These are phyloP conservation scores for Drosophila pseudotalamancana DNA, from an alignment of 2,888 invertebrate species.

Conservation along the genomic window DNA sequence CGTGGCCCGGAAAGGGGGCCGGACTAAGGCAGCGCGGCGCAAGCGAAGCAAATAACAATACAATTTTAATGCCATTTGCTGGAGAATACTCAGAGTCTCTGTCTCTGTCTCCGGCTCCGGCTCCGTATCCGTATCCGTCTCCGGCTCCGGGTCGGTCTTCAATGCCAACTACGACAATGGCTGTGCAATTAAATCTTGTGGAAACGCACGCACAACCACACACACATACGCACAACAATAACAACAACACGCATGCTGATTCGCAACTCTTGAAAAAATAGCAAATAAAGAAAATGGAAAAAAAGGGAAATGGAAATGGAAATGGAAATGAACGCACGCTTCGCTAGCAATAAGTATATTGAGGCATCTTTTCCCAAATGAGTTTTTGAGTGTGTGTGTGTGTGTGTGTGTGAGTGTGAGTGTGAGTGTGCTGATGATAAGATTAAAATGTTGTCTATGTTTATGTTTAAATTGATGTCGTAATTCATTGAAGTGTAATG, in stretches of 20 bases:
- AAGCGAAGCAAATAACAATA: conserved; percentile 62
- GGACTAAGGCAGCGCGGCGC: conserved; percentile 25
- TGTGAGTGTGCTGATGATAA: conserved; percentile 1
- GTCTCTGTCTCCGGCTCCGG: conserved; percentile 14
- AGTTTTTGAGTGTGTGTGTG: neutral
- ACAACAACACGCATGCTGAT: conserved; percentile 17
- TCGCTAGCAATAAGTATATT: conserved; percentile 28
- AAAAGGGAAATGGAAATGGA: conserved; percentile 9
- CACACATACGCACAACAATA: conserved; percentile 6
- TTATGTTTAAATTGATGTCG: too few relatives aligned
- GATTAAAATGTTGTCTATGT: conserved; percentile 1
- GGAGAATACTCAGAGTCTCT: conserved; percentile 12
- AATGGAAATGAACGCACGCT: conserved; percentile 38
- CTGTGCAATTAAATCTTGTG: conserved; percentile 66
- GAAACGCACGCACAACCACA: conserved; percentile 42
- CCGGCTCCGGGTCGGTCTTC: conserved; percentile 12
- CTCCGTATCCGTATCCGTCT: conserved; percentile 1
- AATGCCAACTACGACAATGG: conserved; percentile 13
- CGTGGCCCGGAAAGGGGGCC: neutral
- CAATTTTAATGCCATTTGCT: conserved; percentile 69
- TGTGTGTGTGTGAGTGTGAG: conserved; percentile 13
- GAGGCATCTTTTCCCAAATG: conserved; percentile 6
- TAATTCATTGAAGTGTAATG: too few relatives aligned
- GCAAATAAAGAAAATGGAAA: neutral
- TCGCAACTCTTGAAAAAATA: conserved; percentile 4